phyloP scores from a whole-genome alignment of 92 coral and sea anemone species.

The Epizoanthus ramosus region DNA sequence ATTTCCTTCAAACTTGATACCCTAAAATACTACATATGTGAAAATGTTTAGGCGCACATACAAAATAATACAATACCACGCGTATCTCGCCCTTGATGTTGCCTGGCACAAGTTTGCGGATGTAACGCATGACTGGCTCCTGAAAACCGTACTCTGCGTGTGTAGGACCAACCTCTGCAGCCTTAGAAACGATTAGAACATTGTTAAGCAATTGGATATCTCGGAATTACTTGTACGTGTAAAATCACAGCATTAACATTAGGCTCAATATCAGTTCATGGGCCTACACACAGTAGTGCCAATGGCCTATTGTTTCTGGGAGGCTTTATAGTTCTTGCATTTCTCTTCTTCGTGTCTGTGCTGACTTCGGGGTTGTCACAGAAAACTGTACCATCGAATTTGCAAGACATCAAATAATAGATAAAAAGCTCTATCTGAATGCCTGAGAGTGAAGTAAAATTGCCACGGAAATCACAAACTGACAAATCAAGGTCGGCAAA shows the following conservation, averaged over 20 bases:
- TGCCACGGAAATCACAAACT: neutral
- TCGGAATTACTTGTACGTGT: no score
- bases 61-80: constrained; percentile 7
- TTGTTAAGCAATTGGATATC: no score
- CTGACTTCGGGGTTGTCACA: neutral
- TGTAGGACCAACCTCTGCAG: neutral
- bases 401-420: neutral
- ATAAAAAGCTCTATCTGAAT: neutral
- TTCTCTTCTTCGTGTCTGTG: neutral
- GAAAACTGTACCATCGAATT: neutral
- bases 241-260: no score
- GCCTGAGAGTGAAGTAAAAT: neutral
- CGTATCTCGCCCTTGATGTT: constrained; percentile 19
- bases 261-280: no score
- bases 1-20: no score
- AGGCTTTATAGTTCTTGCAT: neutral
- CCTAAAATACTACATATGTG: no score
- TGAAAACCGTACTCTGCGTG: neutral
- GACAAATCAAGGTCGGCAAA: neutral
- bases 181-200: neutral
- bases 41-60: no score
- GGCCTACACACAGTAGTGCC: no score
- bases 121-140: neutral
- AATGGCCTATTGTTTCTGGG: no score
- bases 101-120: constrained; percentile 14